Conservation (phyloP, 2,797 vertebrate genomes). For the Syndactyla subalaris region DNA sequence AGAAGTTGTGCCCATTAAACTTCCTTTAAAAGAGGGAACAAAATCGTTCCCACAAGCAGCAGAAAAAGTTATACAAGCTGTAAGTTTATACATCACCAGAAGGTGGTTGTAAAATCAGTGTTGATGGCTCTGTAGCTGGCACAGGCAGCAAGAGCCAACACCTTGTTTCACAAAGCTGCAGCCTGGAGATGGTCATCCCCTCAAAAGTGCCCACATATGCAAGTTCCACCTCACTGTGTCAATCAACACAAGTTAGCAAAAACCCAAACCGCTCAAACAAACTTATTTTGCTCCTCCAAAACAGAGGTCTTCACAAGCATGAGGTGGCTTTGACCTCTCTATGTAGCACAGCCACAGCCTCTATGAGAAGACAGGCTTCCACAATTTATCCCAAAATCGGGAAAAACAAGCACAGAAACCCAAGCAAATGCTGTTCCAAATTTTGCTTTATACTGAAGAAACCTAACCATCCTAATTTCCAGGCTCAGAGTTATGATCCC, state of each 20-base stretch:
- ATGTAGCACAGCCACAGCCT: not conserved
- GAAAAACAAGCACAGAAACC: not conserved
- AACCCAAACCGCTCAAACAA: not conserved
- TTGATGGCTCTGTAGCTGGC: fast-evolving
- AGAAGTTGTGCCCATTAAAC: not conserved
- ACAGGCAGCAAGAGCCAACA: not conserved
- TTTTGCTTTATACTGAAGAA: not conserved
- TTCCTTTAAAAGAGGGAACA: not conserved
- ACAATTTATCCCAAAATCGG: not conserved
- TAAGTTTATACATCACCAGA: not conserved
- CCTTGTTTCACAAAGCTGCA: fast-evolving
- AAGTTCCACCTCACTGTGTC: fast-evolving
- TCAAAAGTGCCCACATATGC: fast-evolving
- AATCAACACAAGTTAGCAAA: not conserved
- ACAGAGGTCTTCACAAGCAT: not conserved
- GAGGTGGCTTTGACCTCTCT: not conserved
- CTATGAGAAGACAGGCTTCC: not conserved
- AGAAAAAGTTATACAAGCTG: not conserved
- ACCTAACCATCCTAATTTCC: not conserved
- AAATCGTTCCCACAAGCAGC: not conserved
- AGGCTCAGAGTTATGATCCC: not conserved
- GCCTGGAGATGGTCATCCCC: not conserved
- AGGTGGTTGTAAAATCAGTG: not conserved
- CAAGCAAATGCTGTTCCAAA: not conserved
- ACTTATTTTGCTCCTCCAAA: not conserved